phyloP scores from a whole-genome alignment of 2,113 vertebrate genomes.

The Gymnocephalus cernua region DNA sequence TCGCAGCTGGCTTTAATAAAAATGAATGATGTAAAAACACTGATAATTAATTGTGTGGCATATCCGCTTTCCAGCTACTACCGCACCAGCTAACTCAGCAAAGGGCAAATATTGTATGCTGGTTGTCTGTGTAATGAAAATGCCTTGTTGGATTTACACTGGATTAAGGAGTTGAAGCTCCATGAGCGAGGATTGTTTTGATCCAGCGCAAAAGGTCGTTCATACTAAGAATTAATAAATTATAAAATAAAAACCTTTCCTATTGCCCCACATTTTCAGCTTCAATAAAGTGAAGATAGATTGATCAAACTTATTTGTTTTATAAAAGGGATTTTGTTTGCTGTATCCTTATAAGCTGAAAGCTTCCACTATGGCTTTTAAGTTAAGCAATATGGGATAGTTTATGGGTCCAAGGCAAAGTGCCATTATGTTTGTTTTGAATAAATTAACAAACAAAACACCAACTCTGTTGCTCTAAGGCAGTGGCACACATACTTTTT shows the following conservation, averaged over 20 bases:
- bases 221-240: background rate
- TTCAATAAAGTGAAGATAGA: background rate
- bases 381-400: background rate
- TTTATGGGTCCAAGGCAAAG: background rate
- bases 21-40: slow-evolving; percentile 82
- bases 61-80: slow-evolving; percentile 62
- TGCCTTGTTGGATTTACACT: slow-evolving; percentile 39
- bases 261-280: background rate
- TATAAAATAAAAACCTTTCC: background rate
- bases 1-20: slow-evolving; percentile 78
- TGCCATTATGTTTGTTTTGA: background rate
- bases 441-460: background rate
- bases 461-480: background rate
- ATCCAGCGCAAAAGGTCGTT: background rate
- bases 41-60: slow-evolving; percentile 80
- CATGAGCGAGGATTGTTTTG: background rate
- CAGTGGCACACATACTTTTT: too few relatives aligned
- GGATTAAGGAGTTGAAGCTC: slow-evolving; percentile 48
- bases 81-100: slow-evolving; percentile 62
- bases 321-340: background rate
- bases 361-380: background rate
- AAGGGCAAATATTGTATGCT: slow-evolving; percentile 53
- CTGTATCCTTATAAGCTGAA: background rate
- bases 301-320: background rate
- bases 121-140: slow-evolving; percentile 57